phyloP scores from a whole-genome alignment of 2,797 vertebrate genomes.

The Eurystomus glaucurus region DNA sequence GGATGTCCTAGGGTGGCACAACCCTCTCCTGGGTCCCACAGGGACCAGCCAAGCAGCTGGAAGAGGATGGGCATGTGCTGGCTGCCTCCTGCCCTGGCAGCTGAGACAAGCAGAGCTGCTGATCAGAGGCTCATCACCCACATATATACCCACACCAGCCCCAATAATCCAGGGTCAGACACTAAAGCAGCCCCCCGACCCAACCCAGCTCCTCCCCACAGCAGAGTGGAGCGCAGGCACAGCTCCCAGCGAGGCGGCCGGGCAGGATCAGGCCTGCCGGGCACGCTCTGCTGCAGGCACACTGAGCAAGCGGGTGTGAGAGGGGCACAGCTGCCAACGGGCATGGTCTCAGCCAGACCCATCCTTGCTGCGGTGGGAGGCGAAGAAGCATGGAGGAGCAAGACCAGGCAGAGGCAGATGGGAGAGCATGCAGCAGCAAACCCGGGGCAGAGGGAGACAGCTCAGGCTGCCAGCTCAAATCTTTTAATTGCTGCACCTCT shows the following conservation, averaged over 20 bases:
- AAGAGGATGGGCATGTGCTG: background rate
- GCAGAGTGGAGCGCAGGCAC: background rate
- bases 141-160: background rate
- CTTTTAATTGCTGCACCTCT: background rate
- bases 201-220: background rate
- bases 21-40: fast-evolving
- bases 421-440: background rate
- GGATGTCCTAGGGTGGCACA: background rate
- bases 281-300: fast-evolving
- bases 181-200: background rate
- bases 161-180: fast-evolving
- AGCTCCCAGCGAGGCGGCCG: fast-evolving
- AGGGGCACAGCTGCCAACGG: background rate
- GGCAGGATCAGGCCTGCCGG: constrained; percentile 22
- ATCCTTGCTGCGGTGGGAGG: fast-evolving
- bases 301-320: background rate
- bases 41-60: background rate
- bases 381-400: background rate
- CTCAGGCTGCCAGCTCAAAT: background rate
- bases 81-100: fast-evolving
- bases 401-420: background rate
- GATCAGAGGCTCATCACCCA: fast-evolving
- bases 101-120: background rate
- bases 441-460: background rate
- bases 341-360: background rate